Percentiles rank a stretch among this genome's conserved stretches.
Conservation (phyloP, 2,888 invertebrate genomes). For the Crossocerus cetratus region DNA sequence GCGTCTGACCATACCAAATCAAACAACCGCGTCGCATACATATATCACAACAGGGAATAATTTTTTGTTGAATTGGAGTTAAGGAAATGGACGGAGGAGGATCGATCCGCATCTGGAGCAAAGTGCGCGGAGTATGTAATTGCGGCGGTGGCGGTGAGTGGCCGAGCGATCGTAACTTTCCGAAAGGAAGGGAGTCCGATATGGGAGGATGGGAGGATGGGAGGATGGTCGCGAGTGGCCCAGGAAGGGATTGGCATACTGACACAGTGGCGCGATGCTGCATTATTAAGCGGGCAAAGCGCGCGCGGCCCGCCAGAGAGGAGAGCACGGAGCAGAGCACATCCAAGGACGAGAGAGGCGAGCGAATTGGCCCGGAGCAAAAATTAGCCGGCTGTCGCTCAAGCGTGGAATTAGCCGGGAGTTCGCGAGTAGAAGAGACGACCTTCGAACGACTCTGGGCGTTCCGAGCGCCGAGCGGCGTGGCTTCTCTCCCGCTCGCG, state of each 20-base stretch:
- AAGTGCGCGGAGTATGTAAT: too few species aligned
- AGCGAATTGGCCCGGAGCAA: conserved; percentile 53
- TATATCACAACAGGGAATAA: too few species aligned
- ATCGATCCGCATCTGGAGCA: too few species aligned
- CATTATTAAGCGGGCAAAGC: conserved; percentile 56
- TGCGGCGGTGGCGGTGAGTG: too few species aligned
- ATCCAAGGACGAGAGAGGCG: conserved; percentile 44
- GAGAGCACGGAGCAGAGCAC: too few species aligned
- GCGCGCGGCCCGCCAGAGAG: neutral
- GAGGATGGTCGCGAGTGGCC: neutral
- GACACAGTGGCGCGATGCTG: conserved; percentile 62
- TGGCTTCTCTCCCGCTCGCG: conserved; percentile 5
- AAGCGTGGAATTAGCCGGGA: conserved; percentile 50
- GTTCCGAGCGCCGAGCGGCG: conserved; percentile 25
- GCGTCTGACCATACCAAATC: too few species aligned
- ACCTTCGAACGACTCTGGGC: conserved; percentile 38
- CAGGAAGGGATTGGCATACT: conserved; percentile 59
- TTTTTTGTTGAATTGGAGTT: too few species aligned
- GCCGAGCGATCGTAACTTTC: too few species aligned
- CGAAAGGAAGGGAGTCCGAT: neutral
- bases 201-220: neutral
- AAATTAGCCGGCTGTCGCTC: conserved; percentile 63
- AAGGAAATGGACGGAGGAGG: too few species aligned
- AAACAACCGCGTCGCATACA: too few species aligned
- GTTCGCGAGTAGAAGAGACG: conserved; percentile 35